A percentile compares a stretch with the other conserved stretches of the same genome.
Conservation (phyloP, 2,113 vertebrate species). For the Mastomys coucha region DNA sequence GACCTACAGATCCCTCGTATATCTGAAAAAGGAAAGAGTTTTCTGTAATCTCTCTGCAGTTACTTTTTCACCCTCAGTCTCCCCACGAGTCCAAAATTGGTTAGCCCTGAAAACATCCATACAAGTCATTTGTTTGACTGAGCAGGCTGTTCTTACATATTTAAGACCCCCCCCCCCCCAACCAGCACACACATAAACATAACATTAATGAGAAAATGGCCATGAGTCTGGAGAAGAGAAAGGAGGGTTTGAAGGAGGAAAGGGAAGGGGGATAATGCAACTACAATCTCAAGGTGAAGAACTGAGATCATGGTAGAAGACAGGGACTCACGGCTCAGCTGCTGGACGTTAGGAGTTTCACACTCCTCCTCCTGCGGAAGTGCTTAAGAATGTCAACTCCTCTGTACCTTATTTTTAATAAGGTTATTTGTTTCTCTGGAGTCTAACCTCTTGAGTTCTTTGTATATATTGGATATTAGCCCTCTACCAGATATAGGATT, state of each 20-base stretch:
- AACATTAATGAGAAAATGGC: background rate
- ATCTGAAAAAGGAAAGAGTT: background rate
- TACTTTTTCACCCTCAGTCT: background rate
- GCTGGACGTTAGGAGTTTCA: background rate
- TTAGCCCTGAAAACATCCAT: background rate
- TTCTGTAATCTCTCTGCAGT: background rate
- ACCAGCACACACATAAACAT: background rate
- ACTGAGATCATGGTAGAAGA: background rate
- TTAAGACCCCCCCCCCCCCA: background rate
- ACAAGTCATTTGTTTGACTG: background rate
- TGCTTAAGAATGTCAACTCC: background rate
- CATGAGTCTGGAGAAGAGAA: background rate
- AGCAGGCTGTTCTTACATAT: background rate
- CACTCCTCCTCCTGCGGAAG: background rate
- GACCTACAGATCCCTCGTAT: background rate
- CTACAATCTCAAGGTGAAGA: background rate
- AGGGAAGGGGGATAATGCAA: background rate
- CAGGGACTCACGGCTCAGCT: background rate
- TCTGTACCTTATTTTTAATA: no score
- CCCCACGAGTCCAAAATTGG: background rate
- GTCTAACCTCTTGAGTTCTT: no score
- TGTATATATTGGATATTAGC: no score
- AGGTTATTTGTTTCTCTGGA: no score
- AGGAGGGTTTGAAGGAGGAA: background rate
- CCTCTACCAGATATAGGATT: no score